These are phyloP conservation scores for Mobula birostris DNA, from an alignment of 2,113 vertebrate genomes.

Conservation along the genomic window DNA sequence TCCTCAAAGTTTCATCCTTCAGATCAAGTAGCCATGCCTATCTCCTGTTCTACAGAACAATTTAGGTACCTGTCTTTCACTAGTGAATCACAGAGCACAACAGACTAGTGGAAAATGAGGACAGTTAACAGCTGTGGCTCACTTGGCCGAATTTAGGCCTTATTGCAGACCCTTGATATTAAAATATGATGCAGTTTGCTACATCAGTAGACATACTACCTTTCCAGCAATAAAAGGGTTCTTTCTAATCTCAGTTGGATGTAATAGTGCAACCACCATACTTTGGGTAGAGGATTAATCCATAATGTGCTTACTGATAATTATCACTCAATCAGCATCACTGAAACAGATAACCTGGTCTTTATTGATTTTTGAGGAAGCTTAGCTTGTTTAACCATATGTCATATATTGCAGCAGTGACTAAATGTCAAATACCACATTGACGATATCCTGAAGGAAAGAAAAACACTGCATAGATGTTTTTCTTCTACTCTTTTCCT, in stretches of 20 bases:
- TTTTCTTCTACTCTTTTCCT: background rate
- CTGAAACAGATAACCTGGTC: too few relatives aligned
- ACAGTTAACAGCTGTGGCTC: background rate
- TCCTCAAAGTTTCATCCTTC: background rate
- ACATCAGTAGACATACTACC: too few relatives aligned
- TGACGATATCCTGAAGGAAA: background rate
- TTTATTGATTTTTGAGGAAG: background rate
- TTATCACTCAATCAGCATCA: too few relatives aligned
- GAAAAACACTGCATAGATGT: background rate
- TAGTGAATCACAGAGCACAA: background rate
- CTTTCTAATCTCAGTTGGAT: too few relatives aligned
- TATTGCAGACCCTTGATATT: too few relatives aligned
- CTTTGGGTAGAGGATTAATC: too few relatives aligned
- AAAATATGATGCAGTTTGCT: too few relatives aligned
- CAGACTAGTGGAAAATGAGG: background rate
- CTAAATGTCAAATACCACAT: background rate
- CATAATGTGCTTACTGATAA: too few relatives aligned
- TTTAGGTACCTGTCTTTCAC: background rate
- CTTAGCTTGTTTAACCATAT: background rate
- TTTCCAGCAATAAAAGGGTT: too few relatives aligned
- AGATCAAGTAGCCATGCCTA: background rate
- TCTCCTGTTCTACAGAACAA: background rate
- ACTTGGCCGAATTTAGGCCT: too few relatives aligned
- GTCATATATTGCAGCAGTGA: background rate
- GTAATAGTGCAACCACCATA: too few relatives aligned